Base-by-base conservation (phyloP, 1,140 invertebrate genomes). In the Neuroterus valhalla region DNA sequence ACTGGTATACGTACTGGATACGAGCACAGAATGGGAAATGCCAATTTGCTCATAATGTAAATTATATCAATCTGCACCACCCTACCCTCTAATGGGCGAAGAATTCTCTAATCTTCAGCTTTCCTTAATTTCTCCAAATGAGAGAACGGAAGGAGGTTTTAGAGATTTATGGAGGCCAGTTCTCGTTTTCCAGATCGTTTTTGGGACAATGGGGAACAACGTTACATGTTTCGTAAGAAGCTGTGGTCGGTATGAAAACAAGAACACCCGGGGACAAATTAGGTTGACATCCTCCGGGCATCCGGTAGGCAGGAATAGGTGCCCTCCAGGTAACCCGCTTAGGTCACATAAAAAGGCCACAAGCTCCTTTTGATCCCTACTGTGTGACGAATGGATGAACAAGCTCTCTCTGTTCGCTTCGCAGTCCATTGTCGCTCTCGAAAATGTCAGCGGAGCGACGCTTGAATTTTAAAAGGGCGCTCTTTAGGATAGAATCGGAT, bases 401-500 rank as follows among this genome's bases (percentile, higher is more conserved):
- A 68, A 43, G 26, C 23, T 45, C 21, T 23, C 45, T 73, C 17
- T 80, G 70, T 52, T 62, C 75, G 71, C 50, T 87, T 89, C 81
- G 79, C 87, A 84, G 87, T 79, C 84, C 66, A 89, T 90, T 90
- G 89, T 89, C 76, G 73, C 68, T 67, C 77, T 83, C 38, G 83
- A 85, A 82, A 86, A 83, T 74, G 72, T 72, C 77, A 75, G 62
- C 70, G 67, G 69, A 42, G 66, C 74, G 80, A 70, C 44, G 71
- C 68, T 72, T 46, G 14, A 70, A 70, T 70, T 45, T 70, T 48
- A 72, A 79, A 81, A 72, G 76, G 81, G 83, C 84, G 82, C 83
- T 82, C 81, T 82, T 78, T 73, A 74, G 77, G 82, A 68, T 71
- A 77, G 83, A 89, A 88, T 87, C 86, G 85, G 89, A 89, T 89